Evolutionary conservation across 2,888 invertebrate genomes (phyloP).

Genomic region (Isoperla grammatica): DNA sequence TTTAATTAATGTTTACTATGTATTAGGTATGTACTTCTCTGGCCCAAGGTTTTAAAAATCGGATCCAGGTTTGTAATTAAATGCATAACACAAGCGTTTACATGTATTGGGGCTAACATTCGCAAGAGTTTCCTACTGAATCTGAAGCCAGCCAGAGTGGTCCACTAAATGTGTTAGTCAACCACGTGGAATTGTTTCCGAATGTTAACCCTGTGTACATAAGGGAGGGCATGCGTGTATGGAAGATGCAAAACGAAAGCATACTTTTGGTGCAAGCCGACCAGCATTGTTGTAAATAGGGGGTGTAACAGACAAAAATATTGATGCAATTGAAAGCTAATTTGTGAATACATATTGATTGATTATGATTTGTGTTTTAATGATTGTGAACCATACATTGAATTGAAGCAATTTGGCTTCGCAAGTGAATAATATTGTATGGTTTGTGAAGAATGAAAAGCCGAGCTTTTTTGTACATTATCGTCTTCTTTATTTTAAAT

Average conservation of each 20-base stretch:
- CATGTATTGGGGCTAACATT: too few relatives aligned
- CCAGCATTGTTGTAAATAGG: not conserved
- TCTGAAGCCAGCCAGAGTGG: too few relatives aligned
- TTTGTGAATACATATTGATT: not conserved
- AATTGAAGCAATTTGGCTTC: not conserved
- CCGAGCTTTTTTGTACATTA: constrained; percentile 6
- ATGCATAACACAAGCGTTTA: too few relatives aligned
- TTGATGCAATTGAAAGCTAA: not conserved
- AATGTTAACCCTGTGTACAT: too few relatives aligned
- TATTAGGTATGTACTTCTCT: too few relatives aligned
- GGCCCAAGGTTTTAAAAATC: too few relatives aligned
- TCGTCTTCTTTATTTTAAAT: not conserved
- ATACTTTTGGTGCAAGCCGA: too few relatives aligned
- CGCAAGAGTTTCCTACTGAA: too few relatives aligned
- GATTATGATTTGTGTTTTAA: not conserved
- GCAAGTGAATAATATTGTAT: not conserved
- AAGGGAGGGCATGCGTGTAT: not conserved
- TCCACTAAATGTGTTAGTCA: too few relatives aligned
- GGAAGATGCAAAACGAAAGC: not conserved
- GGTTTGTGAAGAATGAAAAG: constrained; percentile 5
- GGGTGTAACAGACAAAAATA: not conserved
- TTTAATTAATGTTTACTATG: too few relatives aligned
- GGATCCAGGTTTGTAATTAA: too few relatives aligned
- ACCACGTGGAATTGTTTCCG: too few relatives aligned
- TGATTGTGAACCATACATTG: not conserved